These are phyloP conservation scores for Turdus rufiventris DNA, from an alignment of 2,113 vertebrate species.

Conservation along the genomic window DNA sequence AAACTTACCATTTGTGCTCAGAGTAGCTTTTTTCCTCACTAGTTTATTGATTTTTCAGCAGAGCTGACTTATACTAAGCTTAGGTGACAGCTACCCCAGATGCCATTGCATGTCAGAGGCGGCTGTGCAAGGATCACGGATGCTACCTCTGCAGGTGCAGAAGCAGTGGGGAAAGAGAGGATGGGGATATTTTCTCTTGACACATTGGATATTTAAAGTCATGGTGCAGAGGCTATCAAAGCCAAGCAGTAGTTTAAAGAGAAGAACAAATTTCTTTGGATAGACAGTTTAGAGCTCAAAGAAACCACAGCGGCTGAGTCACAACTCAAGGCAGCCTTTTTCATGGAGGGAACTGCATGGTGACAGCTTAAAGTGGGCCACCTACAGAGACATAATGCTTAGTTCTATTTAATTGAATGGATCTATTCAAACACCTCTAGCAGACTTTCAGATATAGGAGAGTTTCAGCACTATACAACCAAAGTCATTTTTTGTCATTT, in stretches of 20 bases:
- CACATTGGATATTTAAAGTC: not conserved
- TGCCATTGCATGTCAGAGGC: not conserved
- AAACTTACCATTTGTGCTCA: not conserved
- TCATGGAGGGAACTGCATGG: not conserved
- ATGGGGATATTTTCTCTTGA: not conserved
- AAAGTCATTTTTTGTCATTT: not conserved
- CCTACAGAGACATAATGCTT: not conserved
- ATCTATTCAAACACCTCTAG: not conserved
- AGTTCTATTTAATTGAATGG: not conserved
- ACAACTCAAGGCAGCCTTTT: not conserved
- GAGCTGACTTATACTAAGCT: not conserved
- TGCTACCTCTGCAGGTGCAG: not conserved
- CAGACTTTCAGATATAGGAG: not conserved
- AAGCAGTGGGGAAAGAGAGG: not conserved
- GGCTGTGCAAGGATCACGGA: too few relatives aligned
- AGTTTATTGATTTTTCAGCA: not conserved
- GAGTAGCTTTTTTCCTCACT: not conserved
- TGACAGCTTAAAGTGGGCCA: not conserved
- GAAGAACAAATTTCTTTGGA: not conserved
- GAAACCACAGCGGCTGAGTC: not conserved
- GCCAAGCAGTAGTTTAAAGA: not conserved
- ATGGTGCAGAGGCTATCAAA: not conserved
- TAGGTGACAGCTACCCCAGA: not conserved
- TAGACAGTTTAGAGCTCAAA: not conserved
- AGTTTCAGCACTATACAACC: not conserved